Evolutionary conservation across 1,140 invertebrate genomes (phyloP).

Genomic region (Mactra quadrangularis): DNA sequence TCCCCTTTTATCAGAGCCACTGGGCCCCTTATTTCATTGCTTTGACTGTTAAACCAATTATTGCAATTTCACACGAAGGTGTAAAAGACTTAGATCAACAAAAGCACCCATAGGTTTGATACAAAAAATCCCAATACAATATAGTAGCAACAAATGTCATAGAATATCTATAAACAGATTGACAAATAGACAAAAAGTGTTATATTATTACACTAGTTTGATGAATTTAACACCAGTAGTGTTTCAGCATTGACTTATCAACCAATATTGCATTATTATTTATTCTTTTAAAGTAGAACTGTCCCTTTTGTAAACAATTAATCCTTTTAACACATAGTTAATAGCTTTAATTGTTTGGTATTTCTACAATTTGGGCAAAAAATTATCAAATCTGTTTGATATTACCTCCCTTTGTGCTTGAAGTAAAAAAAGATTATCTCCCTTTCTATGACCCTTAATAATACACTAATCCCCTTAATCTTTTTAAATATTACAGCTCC

Average conservation of each 20-base stretch:
- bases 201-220: conserved; percentile 42
- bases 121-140: too few relatives aligned
- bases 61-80: conserved; percentile 23
- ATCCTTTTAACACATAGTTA: conserved; percentile 43
- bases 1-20: not conserved
- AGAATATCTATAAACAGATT: conserved; percentile 52
- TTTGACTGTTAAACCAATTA: not conserved
- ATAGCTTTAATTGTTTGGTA: conserved; percentile 5
- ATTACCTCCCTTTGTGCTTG: too few relatives aligned
- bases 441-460: not conserved
- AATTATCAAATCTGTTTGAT: too few relatives aligned
- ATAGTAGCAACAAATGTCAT: conserved; percentile 14
- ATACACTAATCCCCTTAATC: too few relatives aligned
- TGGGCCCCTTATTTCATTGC: conserved; percentile 6
- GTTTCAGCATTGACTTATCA: conserved; percentile 34
- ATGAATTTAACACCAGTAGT: conserved; percentile 39
- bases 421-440: not conserved
- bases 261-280: conserved; percentile 48
- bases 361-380: too few relatives aligned
- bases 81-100: conserved; percentile 33
- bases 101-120: too few relatives aligned
- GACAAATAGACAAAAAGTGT: conserved; percentile 22
- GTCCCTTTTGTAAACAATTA: conserved; percentile 28
- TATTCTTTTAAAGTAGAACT: conserved; percentile 53
- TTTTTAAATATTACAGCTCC: too few relatives aligned